A percentile compares a stretch with the other conserved stretches of the same genome.
Conservation (phyloP, 2,797 vertebrate species). For the Clarias platycephalus region DNA sequence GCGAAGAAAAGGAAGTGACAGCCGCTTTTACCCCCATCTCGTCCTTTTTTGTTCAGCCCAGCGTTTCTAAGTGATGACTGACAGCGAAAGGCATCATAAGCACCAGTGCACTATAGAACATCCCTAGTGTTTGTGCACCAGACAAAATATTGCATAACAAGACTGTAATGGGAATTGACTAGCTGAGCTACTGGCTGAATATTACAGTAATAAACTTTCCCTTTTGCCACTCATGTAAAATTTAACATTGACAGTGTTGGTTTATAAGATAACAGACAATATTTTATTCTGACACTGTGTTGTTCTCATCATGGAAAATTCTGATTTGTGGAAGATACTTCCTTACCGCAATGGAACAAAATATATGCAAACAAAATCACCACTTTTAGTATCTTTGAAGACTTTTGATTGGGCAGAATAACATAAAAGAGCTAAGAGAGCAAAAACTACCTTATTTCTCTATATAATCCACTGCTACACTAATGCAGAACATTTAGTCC, state of each 20-base stretch:
- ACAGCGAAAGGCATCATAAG: slow-evolving; percentile 53
- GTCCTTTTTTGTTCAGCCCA: slow-evolving; percentile 47
- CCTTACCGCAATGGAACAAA: not conserved
- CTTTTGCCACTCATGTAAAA: not conserved
- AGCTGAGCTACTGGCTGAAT: slow-evolving; percentile 14
- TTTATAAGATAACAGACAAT: not conserved
- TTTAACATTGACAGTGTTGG: not conserved
- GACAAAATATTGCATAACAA: slow-evolving; percentile 54
- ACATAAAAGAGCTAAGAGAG: too few relatives aligned
- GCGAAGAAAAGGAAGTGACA: slow-evolving; percentile 55
- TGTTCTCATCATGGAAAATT: not conserved
- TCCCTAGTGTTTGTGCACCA: slow-evolving; percentile 30
- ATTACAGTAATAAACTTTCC: slow-evolving; percentile 30
- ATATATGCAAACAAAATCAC: not conserved
- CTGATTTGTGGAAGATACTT: not conserved
- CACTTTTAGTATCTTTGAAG: not conserved
- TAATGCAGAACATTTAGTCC: too few relatives aligned
- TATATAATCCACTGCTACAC: too few relatives aligned
- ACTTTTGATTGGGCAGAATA: too few relatives aligned
- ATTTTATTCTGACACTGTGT: not conserved
- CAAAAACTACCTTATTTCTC: too few relatives aligned
- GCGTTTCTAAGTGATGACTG: slow-evolving; percentile 51
- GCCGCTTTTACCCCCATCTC: slow-evolving; percentile 19
- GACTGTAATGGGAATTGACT: slow-evolving; percentile 48
- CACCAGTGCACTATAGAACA: slow-evolving; percentile 32